A percentile compares a stretch with the other conserved stretches of the same genome.
These are phyloP conservation scores for Anthonomus grandis DNA, from an alignment of 1,140 invertebrate species.

Conservation along the genomic window DNA sequence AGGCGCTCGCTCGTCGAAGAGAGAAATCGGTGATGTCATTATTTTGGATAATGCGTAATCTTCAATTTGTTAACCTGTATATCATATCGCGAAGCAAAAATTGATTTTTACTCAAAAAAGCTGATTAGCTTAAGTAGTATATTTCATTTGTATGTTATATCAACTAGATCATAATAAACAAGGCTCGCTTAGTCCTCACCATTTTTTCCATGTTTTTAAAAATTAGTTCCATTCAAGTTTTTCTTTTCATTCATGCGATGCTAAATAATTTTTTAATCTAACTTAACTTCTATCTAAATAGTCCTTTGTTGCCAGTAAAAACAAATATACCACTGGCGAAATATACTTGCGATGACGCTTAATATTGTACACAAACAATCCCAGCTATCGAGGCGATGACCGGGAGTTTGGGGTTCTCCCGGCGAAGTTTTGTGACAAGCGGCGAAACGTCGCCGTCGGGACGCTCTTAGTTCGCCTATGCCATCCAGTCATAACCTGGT, in stretches of 20 bases:
- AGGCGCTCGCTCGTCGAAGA: too few relatives aligned
- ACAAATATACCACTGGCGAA: constrained; percentile 9
- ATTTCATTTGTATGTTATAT: background rate
- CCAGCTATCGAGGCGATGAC: constrained; percentile 21
- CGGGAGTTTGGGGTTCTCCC: constrained; percentile 19
- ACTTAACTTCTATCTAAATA: too few relatives aligned
- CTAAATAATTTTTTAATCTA: background rate
- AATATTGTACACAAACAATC: constrained; percentile 22
- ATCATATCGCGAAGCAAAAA: too few relatives aligned
- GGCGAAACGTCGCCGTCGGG: constrained; percentile 22
- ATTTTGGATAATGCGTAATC: too few relatives aligned
- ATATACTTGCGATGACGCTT: background rate
- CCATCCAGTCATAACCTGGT: too few relatives aligned
- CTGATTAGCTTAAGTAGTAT: too few relatives aligned
- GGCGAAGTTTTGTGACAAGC: constrained; percentile 26
- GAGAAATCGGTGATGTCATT: too few relatives aligned
- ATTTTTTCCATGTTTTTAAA: background rate
- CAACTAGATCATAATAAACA: background rate
- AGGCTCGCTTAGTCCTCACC: background rate
- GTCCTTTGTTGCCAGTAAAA: too few relatives aligned
- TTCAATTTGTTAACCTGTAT: too few relatives aligned
- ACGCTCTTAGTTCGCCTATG: too few relatives aligned
- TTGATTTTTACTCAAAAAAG: too few relatives aligned
- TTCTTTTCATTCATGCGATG: background rate
- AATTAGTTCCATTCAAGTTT: background rate